Conservation (phyloP, 1,140 invertebrate genomes). For the Bombus breviceps region DNA sequence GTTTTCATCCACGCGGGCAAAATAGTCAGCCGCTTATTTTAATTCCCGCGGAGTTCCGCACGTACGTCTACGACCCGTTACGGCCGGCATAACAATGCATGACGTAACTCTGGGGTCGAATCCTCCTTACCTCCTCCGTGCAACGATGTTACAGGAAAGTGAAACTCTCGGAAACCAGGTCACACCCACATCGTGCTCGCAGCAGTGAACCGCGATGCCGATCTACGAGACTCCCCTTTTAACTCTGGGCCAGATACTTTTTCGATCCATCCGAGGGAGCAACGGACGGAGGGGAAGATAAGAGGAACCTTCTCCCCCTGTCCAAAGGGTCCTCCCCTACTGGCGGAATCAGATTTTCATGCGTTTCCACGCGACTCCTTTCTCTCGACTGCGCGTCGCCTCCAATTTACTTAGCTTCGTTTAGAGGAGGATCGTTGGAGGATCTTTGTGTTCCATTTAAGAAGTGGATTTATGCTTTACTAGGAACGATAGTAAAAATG, state of each 20-base stretch:
- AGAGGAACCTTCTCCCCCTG: neutral
- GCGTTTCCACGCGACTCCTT: neutral
- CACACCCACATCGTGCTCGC: slow-evolving; percentile 82
- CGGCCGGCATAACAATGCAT: slow-evolving; percentile 82
- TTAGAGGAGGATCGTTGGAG: too few species aligned
- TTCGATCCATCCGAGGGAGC: slow-evolving; percentile 24
- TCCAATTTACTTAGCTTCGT: neutral
- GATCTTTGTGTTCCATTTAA: neutral
- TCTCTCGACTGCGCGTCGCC: neutral
- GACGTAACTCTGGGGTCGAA: slow-evolving; percentile 81
- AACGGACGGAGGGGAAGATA: slow-evolving; percentile 20
- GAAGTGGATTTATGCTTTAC: neutral
- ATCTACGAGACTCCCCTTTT: slow-evolving; percentile 71
- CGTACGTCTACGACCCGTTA: slow-evolving; percentile 78
- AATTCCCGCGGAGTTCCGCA: slow-evolving; percentile 78
- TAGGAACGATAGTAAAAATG: neutral
- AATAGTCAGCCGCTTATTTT: slow-evolving; percentile 71
- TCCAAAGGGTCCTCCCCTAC: neutral
- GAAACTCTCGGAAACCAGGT: slow-evolving; percentile 83
- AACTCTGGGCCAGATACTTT: slow-evolving; percentile 47
- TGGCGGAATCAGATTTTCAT: neutral
- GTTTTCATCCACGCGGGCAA: slow-evolving; percentile 22
- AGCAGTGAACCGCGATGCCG: slow-evolving; percentile 73
- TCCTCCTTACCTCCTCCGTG: slow-evolving; percentile 80
- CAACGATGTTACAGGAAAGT: slow-evolving; percentile 81